Conservation (phyloP, 2,113 vertebrate species). For the Callorhinus ursinus region DNA sequence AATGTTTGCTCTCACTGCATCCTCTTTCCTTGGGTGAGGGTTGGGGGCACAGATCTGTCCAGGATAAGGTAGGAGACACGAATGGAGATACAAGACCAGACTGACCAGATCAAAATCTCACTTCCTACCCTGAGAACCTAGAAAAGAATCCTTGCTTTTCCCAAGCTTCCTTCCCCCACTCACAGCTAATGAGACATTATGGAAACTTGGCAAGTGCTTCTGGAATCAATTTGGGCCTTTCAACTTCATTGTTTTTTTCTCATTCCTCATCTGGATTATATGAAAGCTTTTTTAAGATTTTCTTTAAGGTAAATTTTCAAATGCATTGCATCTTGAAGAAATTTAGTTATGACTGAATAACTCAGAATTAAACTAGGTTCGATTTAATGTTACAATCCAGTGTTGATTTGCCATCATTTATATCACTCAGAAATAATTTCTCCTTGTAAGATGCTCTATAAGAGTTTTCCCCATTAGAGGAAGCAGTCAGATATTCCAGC, state of each 20-base stretch:
- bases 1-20: too few relatives aligned
- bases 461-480: background rate
- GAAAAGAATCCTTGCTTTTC: background rate
- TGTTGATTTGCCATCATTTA: background rate
- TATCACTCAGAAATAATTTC: background rate
- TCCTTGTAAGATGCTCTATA: background rate
- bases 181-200: background rate
- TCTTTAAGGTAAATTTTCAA: conserved; percentile 24
- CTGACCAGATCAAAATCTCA: background rate
- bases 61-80: background rate
- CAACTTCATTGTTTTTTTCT: background rate
- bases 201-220: background rate
- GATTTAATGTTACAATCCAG: background rate
- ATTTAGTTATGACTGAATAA: conserved; percentile 2
- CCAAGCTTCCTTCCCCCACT: background rate
- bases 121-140: background rate
- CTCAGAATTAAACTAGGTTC: background rate
- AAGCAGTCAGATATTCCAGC: background rate
- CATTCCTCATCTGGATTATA: conserved; percentile 9
- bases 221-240: conserved; percentile 44
- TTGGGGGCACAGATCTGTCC: background rate
- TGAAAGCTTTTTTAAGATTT: background rate
- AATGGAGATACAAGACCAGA: background rate
- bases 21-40: background rate
- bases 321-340: background rate